Evolutionary conservation across 2,797 vertebrate species (phyloP).

Genomic region (Lagothrix lagotricha): DNA sequence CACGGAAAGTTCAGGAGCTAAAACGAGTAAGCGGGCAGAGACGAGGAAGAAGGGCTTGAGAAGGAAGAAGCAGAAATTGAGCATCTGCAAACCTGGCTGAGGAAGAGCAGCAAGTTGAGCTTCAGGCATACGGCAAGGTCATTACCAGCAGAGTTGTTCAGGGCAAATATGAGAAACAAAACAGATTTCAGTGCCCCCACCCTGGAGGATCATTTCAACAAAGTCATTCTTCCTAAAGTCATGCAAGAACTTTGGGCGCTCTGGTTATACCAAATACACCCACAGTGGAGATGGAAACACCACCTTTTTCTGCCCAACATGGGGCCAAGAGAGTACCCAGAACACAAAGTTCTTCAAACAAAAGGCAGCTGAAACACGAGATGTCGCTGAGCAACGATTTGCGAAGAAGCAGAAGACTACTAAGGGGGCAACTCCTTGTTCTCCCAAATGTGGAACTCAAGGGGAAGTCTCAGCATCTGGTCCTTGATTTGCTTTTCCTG

Average conservation of each 20-base stretch:
- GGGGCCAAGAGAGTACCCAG: conserved; percentile 97
- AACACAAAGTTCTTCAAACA: conserved; percentile 99
- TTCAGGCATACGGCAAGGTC: conserved; percentile 92
- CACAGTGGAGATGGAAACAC: conserved; percentile 98
- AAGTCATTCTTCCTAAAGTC: conserved; percentile 98
- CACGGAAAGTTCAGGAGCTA: conserved; percentile 96
- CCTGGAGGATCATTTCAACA: conserved; percentile 98
- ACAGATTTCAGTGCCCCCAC: conserved; percentile 96
- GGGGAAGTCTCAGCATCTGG: neutral
- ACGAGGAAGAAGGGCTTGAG: conserved; percentile 93
- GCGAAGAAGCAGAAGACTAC: conserved; percentile 94
- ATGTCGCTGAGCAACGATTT: conserved; percentile 94
- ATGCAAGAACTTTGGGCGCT: conserved; percentile 99
- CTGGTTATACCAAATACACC: conserved; percentile 95
- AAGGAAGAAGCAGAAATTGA: conserved; percentile 96
- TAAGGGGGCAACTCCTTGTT: conserved; percentile 54
- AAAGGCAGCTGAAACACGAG: conserved; percentile 94
- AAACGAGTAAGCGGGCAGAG: conserved; percentile 95
- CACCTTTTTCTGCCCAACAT: conserved; percentile 95
- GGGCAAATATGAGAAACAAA: conserved; percentile 93
- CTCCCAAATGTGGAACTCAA: neutral
- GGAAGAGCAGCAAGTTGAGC: conserved; percentile 93
- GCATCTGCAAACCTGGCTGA: conserved; percentile 93
- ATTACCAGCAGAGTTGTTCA: conserved; percentile 96
- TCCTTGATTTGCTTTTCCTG: neutral